Evolutionary conservation across 2,888 invertebrate species (phyloP), one percentile per base, ranked within the genome.

Genomic region (Resseliella maxima): DNA sequence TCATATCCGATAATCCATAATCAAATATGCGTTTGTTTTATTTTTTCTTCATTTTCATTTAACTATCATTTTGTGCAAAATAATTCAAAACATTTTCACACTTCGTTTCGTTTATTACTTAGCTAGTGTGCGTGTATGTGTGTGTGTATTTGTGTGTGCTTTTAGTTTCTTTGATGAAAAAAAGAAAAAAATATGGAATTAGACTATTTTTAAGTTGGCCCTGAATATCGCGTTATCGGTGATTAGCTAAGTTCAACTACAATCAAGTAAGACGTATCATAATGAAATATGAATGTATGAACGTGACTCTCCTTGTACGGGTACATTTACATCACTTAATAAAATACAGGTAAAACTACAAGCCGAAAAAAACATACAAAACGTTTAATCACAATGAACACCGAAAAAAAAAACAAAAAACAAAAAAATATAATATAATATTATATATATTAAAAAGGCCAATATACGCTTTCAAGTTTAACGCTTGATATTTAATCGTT

Each of bases 381-480:
- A 59, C 59, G 41, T 41, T 41, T 41, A 41, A 59, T 12, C 18
- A 72, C n/a, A n/a, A n/a, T 72, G 72, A 72, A 72, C 31, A 72
- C 72, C 27, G 15, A 72, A 72, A 72, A 72, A 31, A 50, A 50
- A 6, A 50, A 50, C 6, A 50, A 5, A 41, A 41, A 41, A 41
- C 41, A 12, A 41, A 41, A 41, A 41, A 41, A 41, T 8, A 41
- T 41, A 12, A 41, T 8, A 41, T 12, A 41, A 41, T 8, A 41
- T 5, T 12, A 41, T 50, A 18, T 15, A 50, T 50, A 15, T 24
- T 8, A 1, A 72, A 72, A 72, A 72, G 72, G 72, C 72, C 72
- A 72, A 72, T 72, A 72, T 72, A 72, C 72, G 72, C 72, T 72
- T 72, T 72, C 72, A 72, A 72, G 72, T 72, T 72, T 72, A 72